These are phyloP conservation scores for Urocitellus parryii DNA, from an alignment of 2,113 vertebrate species.

Conservation along the genomic window DNA sequence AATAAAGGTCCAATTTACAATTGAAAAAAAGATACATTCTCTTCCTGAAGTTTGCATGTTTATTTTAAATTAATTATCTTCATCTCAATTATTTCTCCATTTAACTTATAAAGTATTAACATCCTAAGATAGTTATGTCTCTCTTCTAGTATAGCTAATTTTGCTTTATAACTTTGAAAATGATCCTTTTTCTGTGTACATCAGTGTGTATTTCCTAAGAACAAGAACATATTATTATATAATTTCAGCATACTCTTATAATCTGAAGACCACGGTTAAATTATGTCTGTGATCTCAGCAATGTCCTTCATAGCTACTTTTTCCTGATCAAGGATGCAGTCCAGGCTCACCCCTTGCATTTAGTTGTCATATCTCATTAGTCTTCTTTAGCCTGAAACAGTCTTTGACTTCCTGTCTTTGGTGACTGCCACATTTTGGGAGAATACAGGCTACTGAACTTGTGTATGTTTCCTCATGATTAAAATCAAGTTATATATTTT, in stretches of 20 bases:
- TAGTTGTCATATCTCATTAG: not conserved
- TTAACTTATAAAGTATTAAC: not conserved
- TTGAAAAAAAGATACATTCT: not conserved
- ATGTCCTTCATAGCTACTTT: not conserved
- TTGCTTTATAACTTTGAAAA: constrained; percentile 9
- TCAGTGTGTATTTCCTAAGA: not conserved
- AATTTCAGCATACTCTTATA: not conserved
- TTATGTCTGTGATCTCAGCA: not conserved
- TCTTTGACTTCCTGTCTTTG: not conserved
- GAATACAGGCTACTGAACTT: not conserved
- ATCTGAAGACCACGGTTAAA: not conserved
- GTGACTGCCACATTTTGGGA: not conserved
- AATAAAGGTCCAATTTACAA: not conserved
- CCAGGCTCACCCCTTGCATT: accelerated
- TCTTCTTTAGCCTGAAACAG: not conserved
- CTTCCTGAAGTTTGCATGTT: not conserved
- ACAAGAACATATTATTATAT: not conserved
- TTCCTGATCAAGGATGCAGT: not conserved
- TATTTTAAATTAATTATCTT: not conserved
- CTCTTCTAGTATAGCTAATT: not conserved
- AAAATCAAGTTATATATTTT: not conserved
- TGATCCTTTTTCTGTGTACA: not conserved
- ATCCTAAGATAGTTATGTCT: not conserved
- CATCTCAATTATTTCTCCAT: not conserved
- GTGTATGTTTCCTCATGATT: not conserved